phyloP scores from a whole-genome alignment of 1,140 invertebrate genomes.

The Metopolophium dirhodum region DNA sequence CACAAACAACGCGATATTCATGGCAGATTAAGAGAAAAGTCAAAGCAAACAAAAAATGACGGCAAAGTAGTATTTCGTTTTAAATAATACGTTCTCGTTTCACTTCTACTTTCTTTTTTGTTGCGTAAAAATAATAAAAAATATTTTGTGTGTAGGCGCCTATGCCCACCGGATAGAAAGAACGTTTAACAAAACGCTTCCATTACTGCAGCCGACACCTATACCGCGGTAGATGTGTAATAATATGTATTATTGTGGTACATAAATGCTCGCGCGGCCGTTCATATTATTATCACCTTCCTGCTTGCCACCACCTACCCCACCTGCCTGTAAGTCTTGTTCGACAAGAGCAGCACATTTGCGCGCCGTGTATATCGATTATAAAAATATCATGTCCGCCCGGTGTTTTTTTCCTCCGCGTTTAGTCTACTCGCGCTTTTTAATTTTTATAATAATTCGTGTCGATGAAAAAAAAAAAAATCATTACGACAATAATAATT shows the following conservation, averaged over 20 bases:
- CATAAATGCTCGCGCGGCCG: background rate
- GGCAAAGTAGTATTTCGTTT: background rate
- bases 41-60: background rate
- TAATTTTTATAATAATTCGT: background rate
- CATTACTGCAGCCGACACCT: background rate
- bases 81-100: background rate
- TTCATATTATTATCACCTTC: background rate
- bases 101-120: background rate
- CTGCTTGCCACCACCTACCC: too few species aligned
- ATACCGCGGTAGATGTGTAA: too few species aligned
- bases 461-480: conserved; percentile 20
- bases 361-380: background rate
- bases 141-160: too few species aligned
- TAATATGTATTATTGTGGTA: background rate
- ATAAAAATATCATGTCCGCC: background rate
- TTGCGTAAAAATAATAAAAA: background rate
- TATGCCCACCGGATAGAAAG: too few species aligned
- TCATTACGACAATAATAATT: background rate
- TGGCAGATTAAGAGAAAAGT: background rate
- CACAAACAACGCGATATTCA: background rate
- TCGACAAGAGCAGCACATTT: background rate
- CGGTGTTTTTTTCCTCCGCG: background rate
- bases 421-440: background rate
- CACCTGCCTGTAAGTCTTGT: too few species aligned
- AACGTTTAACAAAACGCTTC: background rate